A percentile compares a stretch with the other conserved stretches of the same genome.
phyloP scores from a whole-genome alignment of 2,113 vertebrate genomes.

The Globicephala melas region DNA sequence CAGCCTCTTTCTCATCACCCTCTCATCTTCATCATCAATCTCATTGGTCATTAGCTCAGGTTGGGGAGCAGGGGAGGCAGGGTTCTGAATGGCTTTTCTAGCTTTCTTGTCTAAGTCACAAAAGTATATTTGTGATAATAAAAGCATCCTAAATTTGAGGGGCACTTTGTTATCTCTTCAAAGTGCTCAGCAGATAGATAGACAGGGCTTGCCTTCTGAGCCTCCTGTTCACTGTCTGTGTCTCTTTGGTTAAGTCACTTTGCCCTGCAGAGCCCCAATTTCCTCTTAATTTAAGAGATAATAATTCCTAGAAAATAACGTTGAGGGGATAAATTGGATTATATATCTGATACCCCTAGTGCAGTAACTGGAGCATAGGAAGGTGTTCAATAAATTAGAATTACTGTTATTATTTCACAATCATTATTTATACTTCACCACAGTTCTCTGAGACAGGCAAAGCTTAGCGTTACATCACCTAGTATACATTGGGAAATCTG shows the following conservation, averaged over 20 bases:
- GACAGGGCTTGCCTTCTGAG: not conserved
- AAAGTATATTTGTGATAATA: not conserved
- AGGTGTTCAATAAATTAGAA: not conserved
- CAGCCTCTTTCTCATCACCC: not conserved
- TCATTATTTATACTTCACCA: not conserved
- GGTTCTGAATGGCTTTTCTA: not conserved
- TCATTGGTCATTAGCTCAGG: not conserved
- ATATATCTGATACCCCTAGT: not conserved
- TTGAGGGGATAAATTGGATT: not conserved
- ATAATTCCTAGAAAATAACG: not conserved
- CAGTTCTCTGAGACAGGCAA: not conserved
- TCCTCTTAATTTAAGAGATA: not conserved
- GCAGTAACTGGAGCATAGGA: not conserved
- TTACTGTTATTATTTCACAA: not conserved
- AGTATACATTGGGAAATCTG: not conserved
- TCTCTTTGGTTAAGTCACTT: not conserved
- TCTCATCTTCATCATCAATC: not conserved
- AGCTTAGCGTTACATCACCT: not conserved
- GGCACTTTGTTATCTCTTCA: not conserved
- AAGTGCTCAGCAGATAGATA: not conserved
- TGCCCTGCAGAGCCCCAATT: rapidly evolving
- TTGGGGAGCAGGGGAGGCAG: rapidly evolving
- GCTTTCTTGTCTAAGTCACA: not conserved
- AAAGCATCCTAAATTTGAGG: not conserved
- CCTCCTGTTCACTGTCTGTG: not conserved